phyloP scores from a whole-genome alignment of 1,140 invertebrate species.

The Akabosia matsudoensis region DNA sequence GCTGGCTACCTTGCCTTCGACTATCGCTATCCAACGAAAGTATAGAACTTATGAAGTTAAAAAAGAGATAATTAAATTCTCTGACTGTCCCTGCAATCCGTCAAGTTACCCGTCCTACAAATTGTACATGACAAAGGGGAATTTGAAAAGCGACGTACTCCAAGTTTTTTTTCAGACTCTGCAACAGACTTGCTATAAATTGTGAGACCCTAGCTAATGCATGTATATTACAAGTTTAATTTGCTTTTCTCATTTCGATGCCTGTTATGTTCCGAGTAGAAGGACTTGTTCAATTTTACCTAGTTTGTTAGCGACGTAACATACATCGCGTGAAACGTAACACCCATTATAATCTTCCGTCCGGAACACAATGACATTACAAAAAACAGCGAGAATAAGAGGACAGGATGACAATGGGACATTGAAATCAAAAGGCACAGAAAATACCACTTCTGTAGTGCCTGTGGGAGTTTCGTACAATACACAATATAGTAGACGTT shows the following conservation, averaged over 20 bases:
- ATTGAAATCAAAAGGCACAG: background rate
- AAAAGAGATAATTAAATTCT: constrained; percentile 21
- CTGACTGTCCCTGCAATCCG: background rate
- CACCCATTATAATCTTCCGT: background rate
- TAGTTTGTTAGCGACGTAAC: background rate
- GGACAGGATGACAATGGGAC: background rate
- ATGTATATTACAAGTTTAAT: no score
- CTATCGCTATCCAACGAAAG: no score
- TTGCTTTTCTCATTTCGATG: background rate
- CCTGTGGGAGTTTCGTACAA: no score
- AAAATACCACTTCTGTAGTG: background rate
- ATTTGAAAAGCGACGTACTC: background rate
- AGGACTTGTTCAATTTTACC: background rate
- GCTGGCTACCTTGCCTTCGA: background rate
- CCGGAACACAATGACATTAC: background rate
- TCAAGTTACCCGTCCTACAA: background rate
- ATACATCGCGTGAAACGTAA: background rate
- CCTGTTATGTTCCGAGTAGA: background rate
- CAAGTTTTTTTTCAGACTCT: background rate
- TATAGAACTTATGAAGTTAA: no score
- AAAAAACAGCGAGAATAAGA: background rate
- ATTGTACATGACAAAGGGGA: background rate
- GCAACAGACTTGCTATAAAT: background rate
- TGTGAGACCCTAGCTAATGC: background rate
- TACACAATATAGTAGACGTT: no score